These are phyloP conservation scores for Panthera tigris DNA, from an alignment of 2,113 vertebrate species.

Conservation along the genomic window DNA sequence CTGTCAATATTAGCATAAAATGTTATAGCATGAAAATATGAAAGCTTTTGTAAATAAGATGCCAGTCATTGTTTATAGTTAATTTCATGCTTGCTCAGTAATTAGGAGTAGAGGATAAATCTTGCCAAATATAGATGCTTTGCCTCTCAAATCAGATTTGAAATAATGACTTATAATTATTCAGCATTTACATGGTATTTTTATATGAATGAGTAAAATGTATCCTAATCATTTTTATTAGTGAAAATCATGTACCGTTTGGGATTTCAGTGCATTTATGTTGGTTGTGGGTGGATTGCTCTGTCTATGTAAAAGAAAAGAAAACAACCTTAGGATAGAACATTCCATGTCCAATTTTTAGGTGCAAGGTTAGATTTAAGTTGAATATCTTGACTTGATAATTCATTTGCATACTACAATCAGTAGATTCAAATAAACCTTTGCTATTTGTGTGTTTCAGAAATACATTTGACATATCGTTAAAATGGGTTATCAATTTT, in stretches of 20 bases:
- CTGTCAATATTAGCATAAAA: neutral
- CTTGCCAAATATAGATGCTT: slow-evolving; percentile 20
- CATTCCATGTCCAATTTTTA: neutral
- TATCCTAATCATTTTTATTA: slow-evolving; percentile 32
- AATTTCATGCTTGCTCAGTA: slow-evolving; percentile 34
- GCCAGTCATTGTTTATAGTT: slow-evolving; percentile 44
- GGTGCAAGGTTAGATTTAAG: neutral
- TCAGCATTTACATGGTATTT: slow-evolving; percentile 4
- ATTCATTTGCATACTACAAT: neutral
- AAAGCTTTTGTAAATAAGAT: slow-evolving; percentile 1
- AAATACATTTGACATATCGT: neutral
- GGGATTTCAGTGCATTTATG: neutral
- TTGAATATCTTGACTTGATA: slow-evolving; percentile 1
- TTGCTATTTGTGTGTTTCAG: neutral
- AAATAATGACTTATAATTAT: slow-evolving; percentile 50
- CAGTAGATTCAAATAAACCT: neutral
- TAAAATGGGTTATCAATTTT: neutral
- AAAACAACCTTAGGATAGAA: neutral
- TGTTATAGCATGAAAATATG: neutral
- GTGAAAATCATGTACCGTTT: neutral
- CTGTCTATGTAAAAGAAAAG: neutral
- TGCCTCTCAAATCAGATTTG: slow-evolving; percentile 48
- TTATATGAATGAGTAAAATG: slow-evolving; percentile 55
- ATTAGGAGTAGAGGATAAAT: slow-evolving; percentile 8
- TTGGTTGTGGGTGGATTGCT: neutral